Conservation (phyloP, 2,113 vertebrate genomes). For the Clarias magur region DNA sequence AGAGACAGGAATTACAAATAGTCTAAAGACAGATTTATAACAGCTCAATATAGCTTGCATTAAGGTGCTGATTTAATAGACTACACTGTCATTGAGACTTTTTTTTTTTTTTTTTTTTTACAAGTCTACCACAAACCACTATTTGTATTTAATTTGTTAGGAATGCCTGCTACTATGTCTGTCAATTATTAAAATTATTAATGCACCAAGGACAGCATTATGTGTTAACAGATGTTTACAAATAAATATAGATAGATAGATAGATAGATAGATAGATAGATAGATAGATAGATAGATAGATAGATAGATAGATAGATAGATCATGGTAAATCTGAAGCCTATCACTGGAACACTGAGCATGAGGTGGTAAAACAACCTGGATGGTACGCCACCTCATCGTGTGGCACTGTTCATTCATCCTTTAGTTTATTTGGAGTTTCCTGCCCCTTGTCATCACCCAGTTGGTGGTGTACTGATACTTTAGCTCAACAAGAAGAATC, state of each 20-base stretch:
- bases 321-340: not conserved
- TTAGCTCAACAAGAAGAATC: conserved; percentile 31
- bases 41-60: not conserved
- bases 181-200: not conserved
- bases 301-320: not conserved
- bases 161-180: not conserved
- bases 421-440: conserved; percentile 7
- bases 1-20: not conserved
- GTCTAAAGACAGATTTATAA: not conserved
- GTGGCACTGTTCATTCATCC: not conserved
- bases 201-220: not conserved
- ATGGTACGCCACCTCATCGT: not conserved
- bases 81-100: not conserved
- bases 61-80: conserved; percentile 1
- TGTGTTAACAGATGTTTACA: not conserved
- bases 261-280: not conserved
- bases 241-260: too few relatives aligned
- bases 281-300: not conserved
- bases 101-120: not conserved
- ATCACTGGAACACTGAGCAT: not conserved
- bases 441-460: not conserved
- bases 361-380: not conserved
- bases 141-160: not conserved
- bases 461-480: conserved; percentile 16
- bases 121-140: not conserved